Base-by-base conservation (phyloP, 2,888 invertebrate species). In the Orchestes rusci region DNA sequence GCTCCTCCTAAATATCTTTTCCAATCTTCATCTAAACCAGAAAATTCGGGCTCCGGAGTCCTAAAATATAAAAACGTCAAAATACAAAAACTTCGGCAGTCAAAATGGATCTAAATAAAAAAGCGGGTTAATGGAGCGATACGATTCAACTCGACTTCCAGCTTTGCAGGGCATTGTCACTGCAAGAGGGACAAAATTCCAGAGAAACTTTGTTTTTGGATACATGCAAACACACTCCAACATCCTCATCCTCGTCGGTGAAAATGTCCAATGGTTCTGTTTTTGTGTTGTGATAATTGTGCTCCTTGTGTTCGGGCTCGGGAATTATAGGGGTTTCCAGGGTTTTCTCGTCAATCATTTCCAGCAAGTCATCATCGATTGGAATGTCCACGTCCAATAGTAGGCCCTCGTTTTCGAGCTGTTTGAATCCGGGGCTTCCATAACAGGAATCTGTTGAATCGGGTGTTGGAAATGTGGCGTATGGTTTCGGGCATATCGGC, bases 151-250 rank as follows among this genome's bases (percentile, higher is more conserved):
- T 42, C 3, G 55, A 42, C 29, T 51, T 56, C 64, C 65, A 64
- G 10, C 57, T 51, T 16, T 56, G 32, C 13, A 44, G 38, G n/a
- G 72, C 67, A 50, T 71, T 75, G 43, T 70, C 69, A 56, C 73
- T 73, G 54, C 77, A 79, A 19, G 63, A 65, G 2, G 73, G 64
- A 58, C 78, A 79, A 57, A 73, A 76, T 56, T 77, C 76, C 46
- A 77, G 58, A 0, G 77, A 77, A 23, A 77, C 69, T 57, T 68
- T 70, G 34, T 72, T 71, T 29, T 72, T 71, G 45, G 74, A 72
- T 12, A 76, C 70, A 55, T 78, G 77, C 10, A 78, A 62, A 56
- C 77, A 78, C 13, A 78, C 69, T 12, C 76, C 77, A 36, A 69
- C 67, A 53, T 67, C 63, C 1, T 39, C 43, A 7, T 63, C 67